These are phyloP conservation scores for Montipora capitata DNA, from an alignment of 92 coral and sea anemone species.

Conservation along the genomic window DNA sequence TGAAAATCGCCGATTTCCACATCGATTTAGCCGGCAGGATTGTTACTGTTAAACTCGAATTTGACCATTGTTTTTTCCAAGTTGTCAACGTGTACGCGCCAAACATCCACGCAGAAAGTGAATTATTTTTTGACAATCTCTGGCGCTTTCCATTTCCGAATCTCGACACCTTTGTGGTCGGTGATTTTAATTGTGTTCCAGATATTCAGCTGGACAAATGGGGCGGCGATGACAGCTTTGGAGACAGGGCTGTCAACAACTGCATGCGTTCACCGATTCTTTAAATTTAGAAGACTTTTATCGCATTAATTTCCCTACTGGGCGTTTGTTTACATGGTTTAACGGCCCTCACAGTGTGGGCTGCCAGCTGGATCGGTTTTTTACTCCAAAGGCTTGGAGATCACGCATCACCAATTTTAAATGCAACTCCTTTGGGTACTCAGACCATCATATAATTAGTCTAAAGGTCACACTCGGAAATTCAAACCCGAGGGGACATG, in stretches of 20 bases:
- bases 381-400: conserved; percentile 7
- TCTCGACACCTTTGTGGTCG: conserved; percentile 3
- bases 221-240: conserved; percentile 28
- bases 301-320: background rate
- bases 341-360: background rate
- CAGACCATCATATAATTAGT: conserved; percentile 7
- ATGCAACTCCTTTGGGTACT: background rate
- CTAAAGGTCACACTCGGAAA: background rate
- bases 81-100: conserved; percentile 32
- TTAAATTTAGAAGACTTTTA: background rate
- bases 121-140: background rate
- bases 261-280: background rate
- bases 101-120: background rate
- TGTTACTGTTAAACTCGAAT: conserved; percentile 5
- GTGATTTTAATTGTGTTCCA: conserved; percentile 35
- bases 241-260: background rate
- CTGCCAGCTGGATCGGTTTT: conserved; percentile 20
- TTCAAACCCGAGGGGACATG: conserved; percentile 22
- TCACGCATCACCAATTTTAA: background rate
- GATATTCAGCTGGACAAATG: background rate
- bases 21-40: conserved; percentile 7
- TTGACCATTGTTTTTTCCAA: background rate
- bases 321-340: background rate
- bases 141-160: background rate
- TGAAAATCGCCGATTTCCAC: background rate